Evolutionary conservation across 2,888 invertebrate genomes (phyloP).

Genomic region (Apamea monoglypha): DNA sequence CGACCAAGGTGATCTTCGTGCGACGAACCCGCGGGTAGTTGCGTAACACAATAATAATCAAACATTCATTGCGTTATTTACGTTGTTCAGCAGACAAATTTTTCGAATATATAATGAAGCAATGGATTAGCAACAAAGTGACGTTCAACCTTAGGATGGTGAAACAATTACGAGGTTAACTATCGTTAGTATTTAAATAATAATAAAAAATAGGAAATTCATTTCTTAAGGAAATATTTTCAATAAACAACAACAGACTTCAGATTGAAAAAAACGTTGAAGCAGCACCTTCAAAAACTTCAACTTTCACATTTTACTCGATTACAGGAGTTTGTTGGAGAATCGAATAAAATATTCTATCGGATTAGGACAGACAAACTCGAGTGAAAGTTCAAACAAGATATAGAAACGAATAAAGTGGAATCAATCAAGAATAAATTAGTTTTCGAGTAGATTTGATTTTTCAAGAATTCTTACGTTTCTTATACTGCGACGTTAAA

Average conservation of each 20-base stretch:
- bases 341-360: slow-evolving; percentile 42
- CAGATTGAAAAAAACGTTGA: no score
- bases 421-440: slow-evolving; percentile 28
- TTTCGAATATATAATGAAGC: no score
- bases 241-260: neutral
- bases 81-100: no score
- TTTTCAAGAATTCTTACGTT: neutral
- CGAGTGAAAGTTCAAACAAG: slow-evolving; percentile 31
- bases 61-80: no score
- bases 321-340: slow-evolving; percentile 8
- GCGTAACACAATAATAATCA: no score
- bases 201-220: neutral
- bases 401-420: slow-evolving; percentile 21
- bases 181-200: neutral
- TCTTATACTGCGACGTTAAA: neutral
- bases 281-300: neutral
- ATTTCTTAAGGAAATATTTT: neutral
- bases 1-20: neutral
- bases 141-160: neutral
- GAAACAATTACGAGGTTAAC: neutral
- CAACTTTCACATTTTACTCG: neutral
- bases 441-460: slow-evolving; percentile 9
- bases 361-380: slow-evolving; percentile 12
- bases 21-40: neutral
- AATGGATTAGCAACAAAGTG: no score